Conservation (phyloP, 2,888 invertebrate genomes). For the Drosophila mayaguana region DNA sequence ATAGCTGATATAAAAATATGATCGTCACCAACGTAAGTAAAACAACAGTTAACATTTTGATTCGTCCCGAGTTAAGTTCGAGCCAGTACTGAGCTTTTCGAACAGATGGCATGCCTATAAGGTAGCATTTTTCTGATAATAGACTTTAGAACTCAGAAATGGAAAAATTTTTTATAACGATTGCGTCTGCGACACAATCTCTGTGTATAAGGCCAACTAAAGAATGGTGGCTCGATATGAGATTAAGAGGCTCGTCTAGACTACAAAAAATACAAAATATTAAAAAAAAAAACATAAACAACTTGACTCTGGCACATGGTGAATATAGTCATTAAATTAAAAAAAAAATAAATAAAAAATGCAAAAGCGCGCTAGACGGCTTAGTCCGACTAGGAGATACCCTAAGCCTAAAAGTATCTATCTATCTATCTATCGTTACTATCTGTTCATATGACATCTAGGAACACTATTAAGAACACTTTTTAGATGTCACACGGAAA, state of each 20-base stretch:
- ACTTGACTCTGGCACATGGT: background rate
- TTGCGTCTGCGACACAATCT: slow-evolving; percentile 14
- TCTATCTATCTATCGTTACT: too few species aligned
- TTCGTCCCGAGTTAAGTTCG: slow-evolving; percentile 22
- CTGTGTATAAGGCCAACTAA: background rate
- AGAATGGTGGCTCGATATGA: slow-evolving; percentile 8
- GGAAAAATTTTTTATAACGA: slow-evolving; percentile 1
- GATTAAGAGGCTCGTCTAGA: slow-evolving; percentile 4
- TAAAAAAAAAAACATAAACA: slow-evolving; percentile 1
- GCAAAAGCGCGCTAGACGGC: background rate
- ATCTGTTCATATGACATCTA: background rate
- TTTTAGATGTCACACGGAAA: background rate
- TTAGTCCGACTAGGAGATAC: background rate
- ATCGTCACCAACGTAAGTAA: slow-evolving; percentile 81
- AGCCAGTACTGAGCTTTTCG: slow-evolving; percentile 38
- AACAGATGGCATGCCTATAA: slow-evolving; percentile 6
- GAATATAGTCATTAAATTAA: background rate
- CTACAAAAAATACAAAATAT: background rate
- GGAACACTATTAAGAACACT: background rate
- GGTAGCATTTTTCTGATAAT: slow-evolving; percentile 19
- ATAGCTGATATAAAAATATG: slow-evolving; percentile 83
- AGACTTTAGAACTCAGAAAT: slow-evolving; percentile 5
- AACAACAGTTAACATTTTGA: slow-evolving; percentile 81
- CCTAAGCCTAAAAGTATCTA: background rate
- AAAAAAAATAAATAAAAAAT: background rate